Evolutionary conservation across 2,797 vertebrate species (phyloP).

Genomic region (Mycteria americana): DNA sequence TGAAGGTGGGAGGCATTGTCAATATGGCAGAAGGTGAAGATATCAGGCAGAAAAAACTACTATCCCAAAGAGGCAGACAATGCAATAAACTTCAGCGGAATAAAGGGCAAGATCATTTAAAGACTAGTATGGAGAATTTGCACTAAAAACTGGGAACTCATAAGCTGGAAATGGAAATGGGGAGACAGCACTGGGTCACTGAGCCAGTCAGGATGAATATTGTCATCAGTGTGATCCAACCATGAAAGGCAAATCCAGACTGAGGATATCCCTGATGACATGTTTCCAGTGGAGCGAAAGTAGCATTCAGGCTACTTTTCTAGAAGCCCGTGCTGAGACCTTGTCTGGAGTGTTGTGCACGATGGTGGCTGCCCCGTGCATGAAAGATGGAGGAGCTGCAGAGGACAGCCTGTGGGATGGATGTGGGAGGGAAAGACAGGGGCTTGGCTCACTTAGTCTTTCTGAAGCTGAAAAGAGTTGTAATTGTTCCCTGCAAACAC

Average conservation of each 20-base stretch:
- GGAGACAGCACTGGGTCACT: slow-evolving; percentile 5
- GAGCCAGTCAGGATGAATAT: slow-evolving; percentile 19
- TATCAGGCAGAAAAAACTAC: neutral
- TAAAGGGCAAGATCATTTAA: neutral
- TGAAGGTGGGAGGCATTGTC: neutral
- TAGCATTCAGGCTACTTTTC: neutral
- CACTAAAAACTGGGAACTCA: neutral
- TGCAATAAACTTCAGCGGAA: neutral
- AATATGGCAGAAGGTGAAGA: neutral
- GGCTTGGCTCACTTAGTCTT: neutral
- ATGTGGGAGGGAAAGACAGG: neutral
- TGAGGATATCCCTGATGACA: neutral
- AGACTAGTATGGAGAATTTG: neutral
- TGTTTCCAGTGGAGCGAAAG: neutral
- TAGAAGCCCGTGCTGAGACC: neutral
- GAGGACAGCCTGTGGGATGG: neutral
- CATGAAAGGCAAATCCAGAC: slow-evolving; percentile 19
- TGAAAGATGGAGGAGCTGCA: neutral
- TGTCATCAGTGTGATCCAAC: neutral
- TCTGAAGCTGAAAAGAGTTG: neutral
- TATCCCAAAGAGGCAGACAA: neutral
- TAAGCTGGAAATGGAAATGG: neutral
- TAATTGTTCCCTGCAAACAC: neutral
- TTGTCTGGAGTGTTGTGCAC: neutral
- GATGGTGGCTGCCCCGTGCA: neutral